Evolutionary conservation across 2,797 vertebrate species (phyloP), one percentile per base, ranked within the genome.

Genomic region (Decapterus maruadsi): DNA sequence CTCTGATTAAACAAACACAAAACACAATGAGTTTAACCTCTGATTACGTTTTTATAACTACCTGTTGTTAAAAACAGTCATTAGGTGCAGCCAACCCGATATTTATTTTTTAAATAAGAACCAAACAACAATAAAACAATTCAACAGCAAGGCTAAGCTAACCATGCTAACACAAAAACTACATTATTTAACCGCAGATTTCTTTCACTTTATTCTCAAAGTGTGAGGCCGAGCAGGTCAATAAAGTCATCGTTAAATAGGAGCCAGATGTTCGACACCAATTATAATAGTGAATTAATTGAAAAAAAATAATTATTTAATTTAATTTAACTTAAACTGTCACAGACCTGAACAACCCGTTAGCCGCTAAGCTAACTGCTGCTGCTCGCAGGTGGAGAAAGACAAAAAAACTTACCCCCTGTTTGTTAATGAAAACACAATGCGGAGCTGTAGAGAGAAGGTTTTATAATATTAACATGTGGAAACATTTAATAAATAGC

Each of bases 341-440:
- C 48, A 53, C 14, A 72, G 38, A 26, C 48, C 11, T 40, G 29
- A n/a, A 53, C 36, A 22, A n/a, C 61, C 62, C 26, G 40, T 77
- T 85, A 90, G 71, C 78, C 46, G 79, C 69, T 60, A 78, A 78
- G 80, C 69, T 64, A 81, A 82, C 88, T 40, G 31, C 31, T 40
- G 31, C 31, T 45, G 43, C 20, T 31, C 4, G 22, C 7, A 29
- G 14, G 1, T 5, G 34, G 17, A 70, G 8, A 46, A 80, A 77
- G 26, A 26, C 26, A 26, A 26, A 26, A 26, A 26, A 26, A 82
- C 86, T 56, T 72, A 87, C 89, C 80, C 68, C 58, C 58, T 13
- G n/a, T n/a, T 34, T 48, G 26, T n/a, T 26, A 26, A 20, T 29
- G 46, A 60, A 26, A 67, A 72, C 17, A 31, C 29, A 2, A 38